phyloP scores from a whole-genome alignment of 2,888 invertebrate genomes.

The Seira sanloemensis region DNA sequence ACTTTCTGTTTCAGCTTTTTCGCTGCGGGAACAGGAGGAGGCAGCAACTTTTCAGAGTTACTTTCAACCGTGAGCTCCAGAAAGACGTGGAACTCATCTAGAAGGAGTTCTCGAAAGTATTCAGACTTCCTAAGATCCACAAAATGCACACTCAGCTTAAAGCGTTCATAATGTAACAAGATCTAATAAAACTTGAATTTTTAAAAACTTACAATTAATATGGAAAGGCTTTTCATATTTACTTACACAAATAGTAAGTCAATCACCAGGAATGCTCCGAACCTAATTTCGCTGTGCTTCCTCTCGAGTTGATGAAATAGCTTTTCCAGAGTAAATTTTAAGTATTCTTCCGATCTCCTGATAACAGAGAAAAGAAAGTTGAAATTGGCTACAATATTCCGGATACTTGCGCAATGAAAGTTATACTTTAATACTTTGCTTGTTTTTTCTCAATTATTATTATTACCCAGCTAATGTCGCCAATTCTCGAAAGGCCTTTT shows the following conservation, averaged over 20 bases:
- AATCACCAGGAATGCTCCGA: slow-evolving; percentile 78
- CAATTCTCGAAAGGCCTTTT: slow-evolving; percentile 61
- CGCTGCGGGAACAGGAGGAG: slow-evolving; percentile 77
- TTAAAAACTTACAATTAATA: no score
- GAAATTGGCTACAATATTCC: slow-evolving; percentile 13
- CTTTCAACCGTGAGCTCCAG: slow-evolving; percentile 77
- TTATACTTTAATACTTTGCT: no score
- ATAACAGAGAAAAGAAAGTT: slow-evolving; percentile 61
- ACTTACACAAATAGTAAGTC: slow-evolving; percentile 77
- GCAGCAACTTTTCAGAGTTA: slow-evolving; percentile 76
- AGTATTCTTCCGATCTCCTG: slow-evolving; percentile 76
- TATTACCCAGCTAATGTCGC: slow-evolving; percentile 63
- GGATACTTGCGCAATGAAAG: no score
- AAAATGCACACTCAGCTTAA: slow-evolving; percentile 4
- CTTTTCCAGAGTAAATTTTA: slow-evolving; percentile 76
- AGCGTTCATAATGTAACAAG: no score
- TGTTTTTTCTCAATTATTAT: no score
- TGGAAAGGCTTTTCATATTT: no score
- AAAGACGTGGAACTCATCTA: slow-evolving; percentile 77
- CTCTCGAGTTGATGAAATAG: slow-evolving; percentile 77
- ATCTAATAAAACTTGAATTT: background rate
- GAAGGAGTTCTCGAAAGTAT: slow-evolving; percentile 77
- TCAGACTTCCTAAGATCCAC: slow-evolving; percentile 76
- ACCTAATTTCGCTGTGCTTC: slow-evolving; percentile 79
- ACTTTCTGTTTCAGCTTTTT: slow-evolving; percentile 76